Evolutionary conservation across 2,113 vertebrate species (phyloP).

Genomic region (Hypomesus transpacificus): DNA sequence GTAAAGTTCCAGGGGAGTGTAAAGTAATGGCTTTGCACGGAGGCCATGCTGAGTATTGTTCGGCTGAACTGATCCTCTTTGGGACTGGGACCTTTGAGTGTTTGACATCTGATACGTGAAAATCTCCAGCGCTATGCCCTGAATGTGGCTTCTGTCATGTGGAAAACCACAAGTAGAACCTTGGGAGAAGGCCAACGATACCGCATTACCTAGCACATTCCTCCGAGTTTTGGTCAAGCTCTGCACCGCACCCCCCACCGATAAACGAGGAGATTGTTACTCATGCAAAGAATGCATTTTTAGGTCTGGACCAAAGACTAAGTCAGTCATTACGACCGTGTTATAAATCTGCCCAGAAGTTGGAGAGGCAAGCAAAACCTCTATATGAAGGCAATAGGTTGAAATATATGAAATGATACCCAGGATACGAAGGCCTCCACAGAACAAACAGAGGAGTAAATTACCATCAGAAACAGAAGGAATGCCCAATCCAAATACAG

Average conservation of each 20-base stretch:
- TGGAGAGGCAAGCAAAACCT: background rate
- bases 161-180: background rate
- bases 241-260: background rate
- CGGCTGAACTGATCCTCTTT: background rate
- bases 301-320: conserved; percentile 11
- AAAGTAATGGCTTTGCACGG: too few species aligned
- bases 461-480: background rate
- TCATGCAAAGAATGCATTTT: conserved; percentile 20
- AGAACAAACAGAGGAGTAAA: conserved; percentile 8
- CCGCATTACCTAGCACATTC: conserved; percentile 12
- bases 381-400: conserved; percentile 12
- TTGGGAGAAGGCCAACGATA: background rate
- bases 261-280: background rate
- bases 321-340: conserved; percentile 19
- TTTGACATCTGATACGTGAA: conserved; percentile 5
- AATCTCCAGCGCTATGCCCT: background rate
- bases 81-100: background rate
- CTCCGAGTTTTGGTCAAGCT: conserved; percentile 4
- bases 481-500: background rate
- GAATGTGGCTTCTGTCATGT: conserved; percentile 22
- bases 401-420: conserved; percentile 12
- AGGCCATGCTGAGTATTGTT: too few species aligned
- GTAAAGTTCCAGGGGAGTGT: too few species aligned
- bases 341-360: conserved; percentile 25
- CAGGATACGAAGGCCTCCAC: background rate